Evolutionary conservation across 1,140 invertebrate species (phyloP).

Genomic region (Hyposmocoma kahamanoa): DNA sequence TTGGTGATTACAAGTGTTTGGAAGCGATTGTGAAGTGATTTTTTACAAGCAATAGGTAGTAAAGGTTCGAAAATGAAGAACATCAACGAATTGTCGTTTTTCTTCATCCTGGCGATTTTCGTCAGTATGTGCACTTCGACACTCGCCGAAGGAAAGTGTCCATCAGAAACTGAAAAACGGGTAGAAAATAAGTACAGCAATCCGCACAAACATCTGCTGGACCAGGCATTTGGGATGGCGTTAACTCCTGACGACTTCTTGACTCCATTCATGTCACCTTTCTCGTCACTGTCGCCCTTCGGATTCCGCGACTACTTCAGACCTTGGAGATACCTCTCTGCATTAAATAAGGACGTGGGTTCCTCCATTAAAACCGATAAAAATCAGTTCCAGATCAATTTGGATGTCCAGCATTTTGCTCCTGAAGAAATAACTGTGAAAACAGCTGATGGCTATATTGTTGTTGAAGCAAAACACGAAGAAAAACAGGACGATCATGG

Average conservation of each 20-base stretch:
- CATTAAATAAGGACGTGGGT: constrained; percentile 73
- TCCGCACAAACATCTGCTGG: constrained; percentile 21
- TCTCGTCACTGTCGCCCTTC: constrained; percentile 49
- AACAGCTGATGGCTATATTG: constrained; percentile 78
- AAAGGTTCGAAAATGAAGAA: constrained; percentile 21
- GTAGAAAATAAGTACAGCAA: not conserved
- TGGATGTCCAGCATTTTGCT: constrained; percentile 62
- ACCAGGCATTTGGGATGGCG: constrained; percentile 46
- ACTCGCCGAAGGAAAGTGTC: constrained; percentile 33
- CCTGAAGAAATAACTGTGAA: constrained; percentile 87
- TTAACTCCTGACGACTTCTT: constrained; percentile 49
- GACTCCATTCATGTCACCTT: no score
- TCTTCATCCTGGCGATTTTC: constrained; percentile 9
- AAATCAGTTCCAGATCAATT: constrained; percentile 47
- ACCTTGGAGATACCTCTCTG: constrained; percentile 77
- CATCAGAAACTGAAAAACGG: constrained; percentile 14
- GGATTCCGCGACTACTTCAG: constrained; percentile 61
- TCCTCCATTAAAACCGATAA: constrained; percentile 67
- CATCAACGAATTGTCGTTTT: constrained; percentile 12
- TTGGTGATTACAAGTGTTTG: no score
- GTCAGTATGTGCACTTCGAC: constrained; percentile 8
- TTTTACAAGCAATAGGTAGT: constrained; percentile 1
- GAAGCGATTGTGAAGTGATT: not conserved
- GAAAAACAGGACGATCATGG: constrained; percentile 78
- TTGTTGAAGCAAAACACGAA: constrained; percentile 82